A percentile compares a stretch with the other conserved stretches of the same genome.
Evolutionary conservation across 2,888 invertebrate genomes (phyloP).

Genomic region (Drosophila pseudotalamancana): DNA sequence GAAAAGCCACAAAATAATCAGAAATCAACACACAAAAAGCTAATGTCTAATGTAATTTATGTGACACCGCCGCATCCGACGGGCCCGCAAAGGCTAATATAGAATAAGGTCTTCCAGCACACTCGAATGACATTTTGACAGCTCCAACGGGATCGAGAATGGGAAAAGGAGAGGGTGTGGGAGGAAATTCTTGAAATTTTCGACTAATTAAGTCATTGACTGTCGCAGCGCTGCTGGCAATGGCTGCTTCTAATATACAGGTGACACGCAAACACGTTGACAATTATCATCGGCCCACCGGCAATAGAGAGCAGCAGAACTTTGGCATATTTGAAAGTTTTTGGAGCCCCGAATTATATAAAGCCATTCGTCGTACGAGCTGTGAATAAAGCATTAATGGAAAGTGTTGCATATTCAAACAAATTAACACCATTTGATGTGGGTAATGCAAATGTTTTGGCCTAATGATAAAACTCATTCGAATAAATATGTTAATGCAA

Average conservation of each 20-base stretch:
- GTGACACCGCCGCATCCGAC: constrained; percentile 9
- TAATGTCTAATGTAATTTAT: constrained; percentile 60
- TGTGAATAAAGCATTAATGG: neutral
- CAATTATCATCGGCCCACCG: constrained; percentile 56
- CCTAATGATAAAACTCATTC: neutral
- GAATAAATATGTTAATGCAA: no score
- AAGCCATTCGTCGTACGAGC: constrained; percentile 42
- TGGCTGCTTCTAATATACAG: constrained; percentile 44
- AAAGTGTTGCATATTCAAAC: constrained; percentile 45
- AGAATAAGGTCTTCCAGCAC: constrained; percentile 21
- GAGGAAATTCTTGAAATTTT: constrained; percentile 60
- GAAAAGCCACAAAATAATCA: constrained; percentile 46
- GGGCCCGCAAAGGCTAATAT: constrained; percentile 24
- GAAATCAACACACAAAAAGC: constrained; percentile 49
- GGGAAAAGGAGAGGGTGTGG: neutral
- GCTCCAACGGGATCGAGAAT: neutral
- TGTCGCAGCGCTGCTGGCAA: constrained; percentile 7
- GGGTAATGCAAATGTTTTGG: neutral
- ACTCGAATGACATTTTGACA: constrained; percentile 47
- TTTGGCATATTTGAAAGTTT: constrained; percentile 72
- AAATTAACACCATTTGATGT: constrained; percentile 64
- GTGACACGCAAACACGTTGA: constrained; percentile 72
- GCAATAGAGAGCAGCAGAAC: constrained; percentile 35
- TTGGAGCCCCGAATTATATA: constrained; percentile 48
- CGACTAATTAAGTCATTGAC: constrained; percentile 69